Base-by-base conservation (phyloP, 2,888 invertebrate genomes). In the Drosophila kuntzei region DNA sequence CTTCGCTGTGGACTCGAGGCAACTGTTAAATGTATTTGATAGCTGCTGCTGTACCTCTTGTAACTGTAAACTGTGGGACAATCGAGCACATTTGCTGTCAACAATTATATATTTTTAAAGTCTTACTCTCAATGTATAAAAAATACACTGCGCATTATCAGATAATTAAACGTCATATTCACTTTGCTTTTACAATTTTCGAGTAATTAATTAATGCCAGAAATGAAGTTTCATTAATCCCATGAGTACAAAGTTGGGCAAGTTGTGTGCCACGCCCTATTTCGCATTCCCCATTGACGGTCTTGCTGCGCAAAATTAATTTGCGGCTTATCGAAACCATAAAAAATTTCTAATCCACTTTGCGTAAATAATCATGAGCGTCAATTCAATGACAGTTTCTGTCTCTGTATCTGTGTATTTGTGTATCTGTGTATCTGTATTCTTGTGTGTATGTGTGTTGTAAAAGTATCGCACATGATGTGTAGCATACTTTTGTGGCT, bases 261-360 rank as follows among this genome's bases (percentile, higher is more conserved):
- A 14, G 11, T 20, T 27, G 8, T 63, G 32, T 20, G 34, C 46
- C 51, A 51, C 46, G 53, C 43, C 58, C 12, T n/a, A 37, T 39
- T 12, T 18, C 9, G 3, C 34, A 12, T 44, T 41, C 20, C 12
- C 57, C 25, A 32, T 78, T 59, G 58, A 60, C 25, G 57, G 57
- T 54, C 55, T 51, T 60, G 61, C 61, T 57, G 82, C 32, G 71
- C 49, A 62, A 88, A 83, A 83, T 83, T 83, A 83, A 83, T 83
- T 83, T 83, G 83, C 87, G 80, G 88, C 83, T 83, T 86, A 88
- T 83, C 83, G 88, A 83, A 83, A 53, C 83, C 88, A 75, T 88
- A 82, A 55, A 81, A 87, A 82, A 74, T 65, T 71, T 86, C 75
- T 82, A 82, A 83, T 83, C 80, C 86, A 86, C 80, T 88, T 88